Conservation (phyloP, 2,113 vertebrate species). For the Passer montanus region DNA sequence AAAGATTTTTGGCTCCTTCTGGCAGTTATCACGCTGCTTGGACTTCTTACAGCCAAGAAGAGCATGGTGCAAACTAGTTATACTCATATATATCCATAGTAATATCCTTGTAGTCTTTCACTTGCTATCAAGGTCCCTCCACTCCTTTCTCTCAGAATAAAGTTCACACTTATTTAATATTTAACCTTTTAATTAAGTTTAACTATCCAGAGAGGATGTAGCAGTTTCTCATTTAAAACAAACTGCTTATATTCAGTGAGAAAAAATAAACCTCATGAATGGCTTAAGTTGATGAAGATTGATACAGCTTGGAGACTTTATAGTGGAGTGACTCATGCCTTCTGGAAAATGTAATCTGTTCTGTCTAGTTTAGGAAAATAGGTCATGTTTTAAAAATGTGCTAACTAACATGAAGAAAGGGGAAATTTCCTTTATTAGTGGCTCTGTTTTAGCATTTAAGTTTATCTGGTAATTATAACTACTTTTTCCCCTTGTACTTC, state of each 20-base stretch:
- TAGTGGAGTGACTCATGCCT: slow-evolving; percentile 62
- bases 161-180: slow-evolving; percentile 47
- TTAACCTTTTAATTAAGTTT: slow-evolving; percentile 47
- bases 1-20: neutral
- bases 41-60: neutral
- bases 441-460: slow-evolving; percentile 20
- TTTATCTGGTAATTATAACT: neutral
- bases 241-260: slow-evolving; percentile 59
- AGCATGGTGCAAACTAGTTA: neutral
- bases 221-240: slow-evolving; percentile 45
- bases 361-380: slow-evolving; percentile 64
- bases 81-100: neutral
- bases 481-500: neutral
- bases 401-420: slow-evolving; percentile 54
- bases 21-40: neutral
- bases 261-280: slow-evolving; percentile 61
- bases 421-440: slow-evolving; percentile 50
- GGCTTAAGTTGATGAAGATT: slow-evolving; percentile 63
- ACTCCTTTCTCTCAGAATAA: slow-evolving; percentile 7
- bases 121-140: slow-evolving; percentile 32
- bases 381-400: slow-evolving; percentile 62
- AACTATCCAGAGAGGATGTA: slow-evolving; percentile 29
- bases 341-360: slow-evolving; percentile 66
- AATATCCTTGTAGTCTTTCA: neutral
- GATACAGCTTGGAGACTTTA: slow-evolving; percentile 62